phyloP scores from a whole-genome alignment of 2,113 vertebrate genomes.

The Odontophorus gujanensis region DNA sequence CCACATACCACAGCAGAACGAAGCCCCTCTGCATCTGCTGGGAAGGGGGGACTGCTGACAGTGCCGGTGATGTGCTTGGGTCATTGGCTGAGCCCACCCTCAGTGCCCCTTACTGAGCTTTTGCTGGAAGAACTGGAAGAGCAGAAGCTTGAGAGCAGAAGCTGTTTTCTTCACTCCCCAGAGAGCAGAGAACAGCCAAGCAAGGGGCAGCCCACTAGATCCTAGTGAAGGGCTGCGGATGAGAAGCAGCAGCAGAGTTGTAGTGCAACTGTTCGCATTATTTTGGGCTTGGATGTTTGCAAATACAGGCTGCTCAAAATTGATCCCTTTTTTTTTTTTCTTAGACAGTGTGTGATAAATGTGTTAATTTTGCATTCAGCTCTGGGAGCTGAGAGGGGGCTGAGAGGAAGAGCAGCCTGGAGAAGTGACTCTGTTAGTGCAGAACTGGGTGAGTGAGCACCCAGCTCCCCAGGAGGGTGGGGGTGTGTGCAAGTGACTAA shows the following conservation, averaged over 20 bases:
- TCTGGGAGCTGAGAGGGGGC: not conserved
- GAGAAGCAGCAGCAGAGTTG: not conserved
- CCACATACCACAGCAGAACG: not conserved
- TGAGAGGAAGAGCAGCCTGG: not conserved
- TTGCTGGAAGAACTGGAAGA: not conserved
- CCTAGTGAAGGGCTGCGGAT: not conserved
- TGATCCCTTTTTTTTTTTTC: slow-evolving; percentile 2
- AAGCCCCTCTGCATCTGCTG: accelerated
- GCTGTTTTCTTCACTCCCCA: not conserved
- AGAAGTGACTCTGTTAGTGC: not conserved
- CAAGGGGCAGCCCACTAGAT: not conserved
- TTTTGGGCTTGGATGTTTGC: slow-evolving; percentile 64
- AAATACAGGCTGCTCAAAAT: slow-evolving; percentile 61
- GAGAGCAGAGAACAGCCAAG: not conserved
- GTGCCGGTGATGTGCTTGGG: not conserved
- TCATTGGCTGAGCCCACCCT: not conserved
- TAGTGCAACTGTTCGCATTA: slow-evolving; percentile 32
- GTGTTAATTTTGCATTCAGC: slow-evolving; percentile 47
- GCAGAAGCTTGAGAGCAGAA: not conserved
- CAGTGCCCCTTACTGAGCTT: not conserved
- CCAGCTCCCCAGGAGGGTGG: not conserved
- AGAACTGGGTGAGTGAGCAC: not conserved
- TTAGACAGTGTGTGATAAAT: slow-evolving; percentile 21
- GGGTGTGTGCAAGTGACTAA: not conserved
- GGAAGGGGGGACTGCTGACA: not conserved